Percentiles rank a stretch among this genome's conserved stretches.
These are phyloP conservation scores for Acipenser oxyrinchus DNA, from an alignment of 2,797 vertebrate genomes.

Conservation along the genomic window DNA sequence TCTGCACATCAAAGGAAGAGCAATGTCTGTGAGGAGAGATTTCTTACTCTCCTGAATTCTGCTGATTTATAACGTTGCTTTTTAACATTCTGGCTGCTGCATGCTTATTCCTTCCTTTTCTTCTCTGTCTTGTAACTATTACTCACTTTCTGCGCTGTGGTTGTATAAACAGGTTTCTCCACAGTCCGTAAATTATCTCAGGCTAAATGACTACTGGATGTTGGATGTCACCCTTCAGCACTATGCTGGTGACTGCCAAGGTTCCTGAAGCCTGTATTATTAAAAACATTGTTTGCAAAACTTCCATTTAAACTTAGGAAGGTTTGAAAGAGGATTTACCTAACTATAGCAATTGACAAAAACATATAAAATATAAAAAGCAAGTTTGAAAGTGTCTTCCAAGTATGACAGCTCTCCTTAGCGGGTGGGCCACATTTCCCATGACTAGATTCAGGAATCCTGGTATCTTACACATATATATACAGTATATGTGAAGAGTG, in stretches of 20 bases:
- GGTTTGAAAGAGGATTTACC: neutral
- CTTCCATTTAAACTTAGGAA: neutral
- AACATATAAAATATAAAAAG: too few relatives aligned
- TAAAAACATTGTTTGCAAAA: neutral
- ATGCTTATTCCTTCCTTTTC: neutral
- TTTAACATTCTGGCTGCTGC: conserved; percentile 31
- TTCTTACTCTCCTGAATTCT: conserved; percentile 17
- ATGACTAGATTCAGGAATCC: too few relatives aligned
- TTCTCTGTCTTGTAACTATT: neutral
- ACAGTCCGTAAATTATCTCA: neutral
- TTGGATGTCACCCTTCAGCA: too few relatives aligned
- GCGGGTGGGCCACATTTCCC: too few relatives aligned
- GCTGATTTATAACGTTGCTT: conserved; percentile 37
- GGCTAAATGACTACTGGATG: neutral
- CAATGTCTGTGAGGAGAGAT: conserved; percentile 21
- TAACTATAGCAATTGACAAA: too few relatives aligned
- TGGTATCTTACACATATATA: too few relatives aligned
- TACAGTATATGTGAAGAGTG: too few relatives aligned
- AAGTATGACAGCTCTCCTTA: too few relatives aligned
- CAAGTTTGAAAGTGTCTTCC: too few relatives aligned
- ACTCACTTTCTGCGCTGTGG: neutral
- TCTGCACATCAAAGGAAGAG: conserved; percentile 46
- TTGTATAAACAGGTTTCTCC: neutral
- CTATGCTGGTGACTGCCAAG: neutral
- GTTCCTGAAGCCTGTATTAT: neutral